These are phyloP conservation scores for Perca schrenkii DNA, from an alignment of 2,113 vertebrate species.

Conservation along the genomic window DNA sequence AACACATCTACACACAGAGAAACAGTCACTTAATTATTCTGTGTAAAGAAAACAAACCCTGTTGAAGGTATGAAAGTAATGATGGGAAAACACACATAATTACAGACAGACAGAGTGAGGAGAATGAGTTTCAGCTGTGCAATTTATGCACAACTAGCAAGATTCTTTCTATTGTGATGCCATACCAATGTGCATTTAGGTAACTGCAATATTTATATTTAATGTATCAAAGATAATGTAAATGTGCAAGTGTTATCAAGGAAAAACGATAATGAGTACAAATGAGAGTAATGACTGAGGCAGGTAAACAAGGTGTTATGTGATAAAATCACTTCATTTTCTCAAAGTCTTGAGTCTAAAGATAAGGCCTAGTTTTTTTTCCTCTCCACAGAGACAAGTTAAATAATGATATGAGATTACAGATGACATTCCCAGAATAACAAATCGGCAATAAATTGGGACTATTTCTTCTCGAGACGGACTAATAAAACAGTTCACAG, in stretches of 20 bases:
- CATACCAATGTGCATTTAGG: constrained; percentile 1
- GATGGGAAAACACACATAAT: neutral
- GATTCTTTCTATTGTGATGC: constrained; percentile 32
- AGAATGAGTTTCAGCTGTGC: neutral
- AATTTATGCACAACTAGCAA: neutral
- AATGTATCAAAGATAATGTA: neutral
- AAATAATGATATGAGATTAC: neutral
- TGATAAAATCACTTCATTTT: neutral
- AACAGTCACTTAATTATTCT: neutral
- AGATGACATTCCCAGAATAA: neutral
- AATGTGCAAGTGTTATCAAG: too few species aligned
- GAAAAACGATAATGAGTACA: neutral
- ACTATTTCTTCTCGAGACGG: neutral
- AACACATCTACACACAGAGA: neutral
- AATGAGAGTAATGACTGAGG: neutral
- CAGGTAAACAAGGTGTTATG: too few species aligned
- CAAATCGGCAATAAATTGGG: neutral
- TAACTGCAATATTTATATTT: neutral
- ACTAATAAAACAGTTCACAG: neutral
- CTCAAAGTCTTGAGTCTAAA: neutral
- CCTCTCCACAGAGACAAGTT: neutral
- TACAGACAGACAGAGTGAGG: constrained; percentile 2
- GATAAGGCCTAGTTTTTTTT: neutral
- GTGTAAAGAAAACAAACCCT: neutral
- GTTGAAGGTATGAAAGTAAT: neutral